Evolutionary conservation across 2,888 invertebrate genomes (phyloP).

Genomic region (Drosophila colorata): DNA sequence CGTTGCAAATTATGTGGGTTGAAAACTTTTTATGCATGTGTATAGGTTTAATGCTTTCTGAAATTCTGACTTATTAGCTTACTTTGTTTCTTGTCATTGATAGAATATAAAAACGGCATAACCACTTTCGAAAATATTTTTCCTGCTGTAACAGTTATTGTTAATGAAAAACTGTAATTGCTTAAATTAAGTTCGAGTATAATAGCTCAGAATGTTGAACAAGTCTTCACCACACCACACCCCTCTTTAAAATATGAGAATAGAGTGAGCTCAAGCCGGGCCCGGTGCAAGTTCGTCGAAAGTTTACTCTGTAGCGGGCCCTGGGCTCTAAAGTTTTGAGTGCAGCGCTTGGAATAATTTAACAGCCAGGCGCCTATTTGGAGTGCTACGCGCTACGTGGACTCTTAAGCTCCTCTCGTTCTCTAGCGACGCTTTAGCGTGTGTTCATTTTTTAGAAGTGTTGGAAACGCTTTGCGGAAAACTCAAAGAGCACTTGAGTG

Average conservation of each 20-base stretch:
- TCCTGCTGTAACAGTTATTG: background rate
- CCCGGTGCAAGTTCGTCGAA: slow-evolving; percentile 42
- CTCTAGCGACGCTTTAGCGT: slow-evolving; percentile 48
- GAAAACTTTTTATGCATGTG: background rate
- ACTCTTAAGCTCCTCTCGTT: slow-evolving; percentile 36
- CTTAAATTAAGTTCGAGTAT: slow-evolving; percentile 22
- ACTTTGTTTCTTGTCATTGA: background rate
- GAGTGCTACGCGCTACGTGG: slow-evolving; percentile 29
- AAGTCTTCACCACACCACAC: slow-evolving; percentile 5
- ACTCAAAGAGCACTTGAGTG: slow-evolving; percentile 68
- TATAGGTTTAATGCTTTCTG: background rate
- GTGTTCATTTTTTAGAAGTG: slow-evolving; percentile 68
- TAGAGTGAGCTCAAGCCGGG: slow-evolving; percentile 11
- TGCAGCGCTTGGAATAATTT: slow-evolving; percentile 63
- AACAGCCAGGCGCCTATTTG: slow-evolving; percentile 51
- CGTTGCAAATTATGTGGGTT: background rate
- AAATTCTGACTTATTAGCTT: background rate
- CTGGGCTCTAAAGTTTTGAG: slow-evolving; percentile 49
- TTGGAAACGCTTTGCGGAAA: slow-evolving; percentile 60
- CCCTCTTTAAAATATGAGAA: slow-evolving; percentile 5
- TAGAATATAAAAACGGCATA: too few relatives aligned
- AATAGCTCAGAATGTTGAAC: slow-evolving; percentile 22
- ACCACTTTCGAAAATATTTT: too few relatives aligned
- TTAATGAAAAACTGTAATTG: slow-evolving; percentile 43
- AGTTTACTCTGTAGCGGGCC: slow-evolving; percentile 35